Evolutionary conservation across 2,113 vertebrate species (phyloP).

Genomic region (Chascanopsetta lugubris): DNA sequence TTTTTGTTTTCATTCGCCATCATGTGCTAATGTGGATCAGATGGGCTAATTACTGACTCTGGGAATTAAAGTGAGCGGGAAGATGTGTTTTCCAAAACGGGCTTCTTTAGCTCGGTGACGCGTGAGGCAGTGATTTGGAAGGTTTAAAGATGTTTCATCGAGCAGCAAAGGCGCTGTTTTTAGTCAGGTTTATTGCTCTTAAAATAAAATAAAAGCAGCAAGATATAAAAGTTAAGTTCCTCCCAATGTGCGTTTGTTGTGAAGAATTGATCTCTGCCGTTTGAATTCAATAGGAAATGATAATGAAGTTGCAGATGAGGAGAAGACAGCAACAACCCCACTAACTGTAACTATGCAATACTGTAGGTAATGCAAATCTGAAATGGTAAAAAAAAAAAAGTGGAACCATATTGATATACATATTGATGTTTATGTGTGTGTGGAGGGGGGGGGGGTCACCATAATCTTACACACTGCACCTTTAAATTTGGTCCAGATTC

Average conservation of each 20-base stretch:
- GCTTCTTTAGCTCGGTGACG: constrained; percentile 20
- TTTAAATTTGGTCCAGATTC: too few relatives aligned
- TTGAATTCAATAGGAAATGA: too few relatives aligned
- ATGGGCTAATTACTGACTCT: constrained; percentile 44
- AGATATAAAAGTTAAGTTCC: not conserved
- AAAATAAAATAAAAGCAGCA: not conserved
- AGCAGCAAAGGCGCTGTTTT: not conserved
- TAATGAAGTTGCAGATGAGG: too few relatives aligned
- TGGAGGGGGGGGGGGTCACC: too few relatives aligned
- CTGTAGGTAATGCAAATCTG: too few relatives aligned
- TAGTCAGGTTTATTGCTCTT: not conserved
- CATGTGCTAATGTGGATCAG: constrained; percentile 57
- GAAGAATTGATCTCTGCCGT: not conserved
- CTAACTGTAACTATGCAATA: too few relatives aligned
- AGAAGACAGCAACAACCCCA: too few relatives aligned
- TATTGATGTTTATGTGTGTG: too few relatives aligned
- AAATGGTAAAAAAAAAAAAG: too few relatives aligned
- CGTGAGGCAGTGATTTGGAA: constrained; percentile 7
- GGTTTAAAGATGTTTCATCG: not conserved
- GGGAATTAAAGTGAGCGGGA: constrained; percentile 9
- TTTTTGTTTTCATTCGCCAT: constrained; percentile 46
- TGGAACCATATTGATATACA: too few relatives aligned
- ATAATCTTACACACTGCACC: too few relatives aligned
- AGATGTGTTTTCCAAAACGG: constrained; percentile 11
- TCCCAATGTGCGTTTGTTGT: not conserved